A percentile compares a stretch with the other conserved stretches of the same genome.
Evolutionary conservation across 1,140 invertebrate genomes (phyloP).

Genomic region (Fopius arisanus): DNA sequence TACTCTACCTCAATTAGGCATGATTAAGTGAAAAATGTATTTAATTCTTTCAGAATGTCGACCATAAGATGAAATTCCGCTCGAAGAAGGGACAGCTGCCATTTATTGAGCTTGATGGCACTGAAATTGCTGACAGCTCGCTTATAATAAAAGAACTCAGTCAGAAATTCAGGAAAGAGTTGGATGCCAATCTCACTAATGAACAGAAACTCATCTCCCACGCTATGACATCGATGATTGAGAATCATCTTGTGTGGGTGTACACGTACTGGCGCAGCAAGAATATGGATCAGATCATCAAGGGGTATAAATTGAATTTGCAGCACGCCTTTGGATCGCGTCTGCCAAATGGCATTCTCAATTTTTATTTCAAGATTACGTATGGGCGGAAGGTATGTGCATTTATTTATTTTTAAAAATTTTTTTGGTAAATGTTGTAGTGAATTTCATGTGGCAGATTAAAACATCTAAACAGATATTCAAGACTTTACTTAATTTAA

Average conservation of each 20-base stretch:
- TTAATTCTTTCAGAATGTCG: slow-evolving; percentile 81
- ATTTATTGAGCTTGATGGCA: slow-evolving; percentile 92
- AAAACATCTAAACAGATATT: too few species aligned
- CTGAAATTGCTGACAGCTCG: slow-evolving; percentile 89
- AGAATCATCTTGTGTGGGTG: slow-evolving; percentile 92
- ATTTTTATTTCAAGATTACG: slow-evolving; percentile 90
- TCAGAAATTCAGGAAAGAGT: slow-evolving; percentile 81
- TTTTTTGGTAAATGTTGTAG: too few species aligned
- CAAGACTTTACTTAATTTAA: too few species aligned
- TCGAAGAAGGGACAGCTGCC: slow-evolving; percentile 93
- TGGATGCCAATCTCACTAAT: slow-evolving; percentile 79
- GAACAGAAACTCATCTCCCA: slow-evolving; percentile 89
- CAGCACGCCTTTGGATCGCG: slow-evolving; percentile 86
- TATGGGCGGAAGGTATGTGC: slow-evolving; percentile 85
- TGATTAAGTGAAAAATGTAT: neutral
- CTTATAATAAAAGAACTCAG: slow-evolving; percentile 88
- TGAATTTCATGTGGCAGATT: too few species aligned
- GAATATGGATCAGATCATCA: slow-evolving; percentile 83
- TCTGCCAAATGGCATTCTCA: slow-evolving; percentile 87
- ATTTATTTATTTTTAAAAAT: too few species aligned
- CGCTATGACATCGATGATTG: slow-evolving; percentile 94
- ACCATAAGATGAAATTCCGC: slow-evolving; percentile 91
- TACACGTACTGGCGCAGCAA: slow-evolving; percentile 88
- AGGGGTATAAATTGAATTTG: slow-evolving; percentile 90
- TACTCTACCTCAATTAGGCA: neutral